A percentile compares a stretch with the other conserved stretches of the same genome.
Evolutionary conservation across 2,888 invertebrate species (phyloP).

Genomic region (Andrena haemorrhoa): DNA sequence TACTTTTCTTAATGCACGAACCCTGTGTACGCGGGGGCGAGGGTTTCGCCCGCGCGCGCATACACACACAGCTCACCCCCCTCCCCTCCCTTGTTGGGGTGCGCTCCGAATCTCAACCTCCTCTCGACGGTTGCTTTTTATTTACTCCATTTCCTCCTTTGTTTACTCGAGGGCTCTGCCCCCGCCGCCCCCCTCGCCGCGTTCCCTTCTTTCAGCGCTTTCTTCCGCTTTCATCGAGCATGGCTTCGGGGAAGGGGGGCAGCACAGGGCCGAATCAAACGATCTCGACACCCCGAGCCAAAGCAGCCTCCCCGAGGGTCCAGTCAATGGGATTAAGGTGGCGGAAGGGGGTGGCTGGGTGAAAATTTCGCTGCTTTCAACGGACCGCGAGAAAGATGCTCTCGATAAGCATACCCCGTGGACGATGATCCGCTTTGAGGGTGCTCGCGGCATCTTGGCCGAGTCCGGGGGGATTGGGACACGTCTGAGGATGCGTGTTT

Average conservation of each 20-base stretch:
- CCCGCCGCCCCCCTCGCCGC: not conserved
- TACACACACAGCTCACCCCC: not conserved
- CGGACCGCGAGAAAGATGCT: conserved; percentile 60
- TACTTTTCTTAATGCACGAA: conserved; percentile 51
- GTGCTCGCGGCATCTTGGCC: too few species aligned
- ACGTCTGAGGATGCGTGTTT: too few species aligned
- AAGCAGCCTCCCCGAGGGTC: not conserved
- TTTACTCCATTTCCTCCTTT: conserved; percentile 82
- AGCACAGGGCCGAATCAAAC: conserved; percentile 59
- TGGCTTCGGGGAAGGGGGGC: conserved; percentile 22
- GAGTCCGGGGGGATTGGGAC: too few species aligned
- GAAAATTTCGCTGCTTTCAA: conserved; percentile 56
- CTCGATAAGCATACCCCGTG: too few species aligned
- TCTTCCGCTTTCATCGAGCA: conserved; percentile 37
- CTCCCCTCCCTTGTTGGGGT: not conserved
- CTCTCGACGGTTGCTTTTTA: conserved; percentile 78
- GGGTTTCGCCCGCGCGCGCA: not conserved
- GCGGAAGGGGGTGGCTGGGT: conserved; percentile 72
- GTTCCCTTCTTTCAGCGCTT: conserved; percentile 28
- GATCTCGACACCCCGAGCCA: conserved; percentile 48
- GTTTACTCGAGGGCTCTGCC: conserved; percentile 78
- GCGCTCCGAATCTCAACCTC: conserved; percentile 66
- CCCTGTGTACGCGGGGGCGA: conserved; percentile 30
- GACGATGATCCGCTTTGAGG: too few species aligned
- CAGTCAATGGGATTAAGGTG: conserved; percentile 13